A percentile compares a stretch with the other conserved stretches of the same genome.
Conservation (phyloP, 2,797 vertebrate genomes). For the Propithecus perrieri region DNA sequence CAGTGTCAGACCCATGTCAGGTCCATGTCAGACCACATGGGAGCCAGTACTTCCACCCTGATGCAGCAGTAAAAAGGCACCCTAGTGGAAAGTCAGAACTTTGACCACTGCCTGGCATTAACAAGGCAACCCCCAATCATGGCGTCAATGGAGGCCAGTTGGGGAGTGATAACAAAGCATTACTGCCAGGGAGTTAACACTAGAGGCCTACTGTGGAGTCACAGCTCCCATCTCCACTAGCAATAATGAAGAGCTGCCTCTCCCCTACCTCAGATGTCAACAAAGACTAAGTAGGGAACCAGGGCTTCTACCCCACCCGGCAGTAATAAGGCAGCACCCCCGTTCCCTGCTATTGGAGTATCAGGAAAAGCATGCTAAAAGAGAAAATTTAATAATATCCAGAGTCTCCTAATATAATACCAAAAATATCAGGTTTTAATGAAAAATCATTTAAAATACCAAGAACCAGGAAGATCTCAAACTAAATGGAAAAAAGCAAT, state of each 20-base stretch:
- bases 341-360: neutral
- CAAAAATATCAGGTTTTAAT: neutral
- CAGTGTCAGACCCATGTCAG: neutral
- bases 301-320: neutral
- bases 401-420: neutral
- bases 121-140: neutral
- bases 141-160: neutral
- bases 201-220: neutral
- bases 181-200: too few relatives aligned
- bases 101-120: neutral
- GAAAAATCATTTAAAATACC: neutral
- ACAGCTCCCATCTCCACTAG: neutral
- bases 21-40: neutral
- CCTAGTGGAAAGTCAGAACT: neutral
- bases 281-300: neutral
- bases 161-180: neutral
- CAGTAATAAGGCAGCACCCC: neutral
- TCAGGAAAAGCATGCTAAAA: neutral
- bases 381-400: neutral
- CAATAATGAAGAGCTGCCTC: neutral
- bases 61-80: neutral
- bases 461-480: neutral
- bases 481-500: neutral
- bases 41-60: neutral
- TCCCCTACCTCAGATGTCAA: neutral